Percentiles rank a stretch among this genome's conserved stretches.
Evolutionary conservation across 2,113 vertebrate species (phyloP).

Genomic region (Ctenomys sociabilis): DNA sequence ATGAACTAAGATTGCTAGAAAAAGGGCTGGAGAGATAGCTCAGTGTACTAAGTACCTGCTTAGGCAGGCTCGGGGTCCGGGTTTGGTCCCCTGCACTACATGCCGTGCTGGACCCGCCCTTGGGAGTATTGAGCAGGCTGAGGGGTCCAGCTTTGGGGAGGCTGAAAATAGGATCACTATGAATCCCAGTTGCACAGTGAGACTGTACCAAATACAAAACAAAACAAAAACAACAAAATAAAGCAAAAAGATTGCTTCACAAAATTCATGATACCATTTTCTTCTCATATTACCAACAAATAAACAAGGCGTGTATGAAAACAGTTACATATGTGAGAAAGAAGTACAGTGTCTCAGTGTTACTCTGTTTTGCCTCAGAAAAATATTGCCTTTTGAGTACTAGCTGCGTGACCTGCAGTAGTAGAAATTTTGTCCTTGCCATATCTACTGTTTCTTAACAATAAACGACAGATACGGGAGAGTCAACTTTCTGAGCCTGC

Average conservation of each 20-base stretch:
- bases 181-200: too few relatives aligned
- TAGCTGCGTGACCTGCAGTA: not conserved
- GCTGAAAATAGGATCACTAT: too few relatives aligned
- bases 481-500: not conserved
- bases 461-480: not conserved
- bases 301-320: not conserved
- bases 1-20: conserved; percentile 36
- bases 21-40: not conserved
- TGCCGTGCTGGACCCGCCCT: too few relatives aligned
- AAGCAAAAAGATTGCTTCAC: not conserved
- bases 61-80: too few relatives aligned
- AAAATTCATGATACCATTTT: conserved; percentile 38
- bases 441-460: not conserved
- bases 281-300: conserved; percentile 39
- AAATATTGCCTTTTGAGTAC: not conserved
- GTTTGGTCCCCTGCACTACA: too few relatives aligned
- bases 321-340: not conserved
- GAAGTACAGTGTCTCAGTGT: not conserved
- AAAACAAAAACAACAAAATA: too few relatives aligned
- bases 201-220: too few relatives aligned
- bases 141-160: too few relatives aligned
- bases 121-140: too few relatives aligned
- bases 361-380: conserved; percentile 12
- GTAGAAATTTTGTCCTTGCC: conserved; percentile 20
- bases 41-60: too few relatives aligned